Percentiles rank a stretch among this genome's conserved stretches.
These are phyloP conservation scores for Cairina moschata DNA, from an alignment of 2,113 vertebrate genomes.

Conservation along the genomic window DNA sequence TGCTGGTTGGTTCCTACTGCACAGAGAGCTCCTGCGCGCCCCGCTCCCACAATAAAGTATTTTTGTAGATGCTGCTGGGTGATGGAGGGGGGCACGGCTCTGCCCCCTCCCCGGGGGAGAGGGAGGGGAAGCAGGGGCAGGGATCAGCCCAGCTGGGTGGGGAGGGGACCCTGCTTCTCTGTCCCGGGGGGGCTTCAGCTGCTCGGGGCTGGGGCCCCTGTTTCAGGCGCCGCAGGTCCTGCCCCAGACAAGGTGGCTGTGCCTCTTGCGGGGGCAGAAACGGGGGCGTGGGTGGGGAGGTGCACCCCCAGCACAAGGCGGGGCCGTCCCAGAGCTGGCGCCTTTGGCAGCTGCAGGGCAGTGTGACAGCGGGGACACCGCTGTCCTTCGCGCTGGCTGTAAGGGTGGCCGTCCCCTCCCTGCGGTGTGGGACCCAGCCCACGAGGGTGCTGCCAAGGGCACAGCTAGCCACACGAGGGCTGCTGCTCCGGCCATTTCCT, in stretches of 20 bases:
- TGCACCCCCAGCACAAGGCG: too few species aligned
- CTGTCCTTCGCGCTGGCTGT: not conserved
- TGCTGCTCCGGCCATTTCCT: not conserved
- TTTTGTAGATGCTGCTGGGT: conserved; percentile 49
- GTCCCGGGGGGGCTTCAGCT: not conserved
- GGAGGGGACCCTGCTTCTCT: not conserved
- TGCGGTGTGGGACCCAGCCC: accelerated
- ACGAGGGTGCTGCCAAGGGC: not conserved
- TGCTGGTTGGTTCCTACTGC: not conserved
- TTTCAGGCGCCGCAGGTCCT: too few species aligned
- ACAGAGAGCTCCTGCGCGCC: not conserved
- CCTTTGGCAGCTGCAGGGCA: not conserved
- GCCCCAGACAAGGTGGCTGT: too few species aligned
- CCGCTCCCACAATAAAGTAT: conserved; percentile 60
- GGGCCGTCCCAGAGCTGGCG: not conserved
- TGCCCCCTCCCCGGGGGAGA: not conserved
- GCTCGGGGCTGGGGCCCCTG: not conserved
- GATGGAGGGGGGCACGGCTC: not conserved
- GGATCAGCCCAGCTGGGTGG: not conserved
- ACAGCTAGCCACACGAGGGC: accelerated
- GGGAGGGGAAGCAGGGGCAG: not conserved
- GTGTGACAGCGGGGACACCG: not conserved
- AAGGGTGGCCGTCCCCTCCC: accelerated
- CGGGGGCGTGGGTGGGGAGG: too few species aligned
- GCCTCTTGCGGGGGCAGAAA: not conserved